Evolutionary conservation across 2,888 invertebrate species (phyloP), one percentile per base, ranked within the genome.

Genomic region (Torymus tubicola): DNA sequence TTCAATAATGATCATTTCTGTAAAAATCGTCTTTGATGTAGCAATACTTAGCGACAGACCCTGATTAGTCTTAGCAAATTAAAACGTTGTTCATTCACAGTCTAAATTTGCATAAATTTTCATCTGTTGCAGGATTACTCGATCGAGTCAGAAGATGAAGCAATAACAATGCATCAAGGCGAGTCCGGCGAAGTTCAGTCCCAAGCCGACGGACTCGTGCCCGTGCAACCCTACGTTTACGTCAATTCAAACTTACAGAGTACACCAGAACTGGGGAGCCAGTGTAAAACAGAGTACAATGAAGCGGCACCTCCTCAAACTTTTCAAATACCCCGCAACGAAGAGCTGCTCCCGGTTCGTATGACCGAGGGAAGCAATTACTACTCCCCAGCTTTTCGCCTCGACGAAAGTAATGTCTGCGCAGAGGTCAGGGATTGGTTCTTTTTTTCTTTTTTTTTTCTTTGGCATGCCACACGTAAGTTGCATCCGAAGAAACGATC

Each of bases 391-490:
- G 72, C 42, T 60, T 72, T 72, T 60, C 71, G 71, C 2, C n/a
- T 78, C 8, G 72, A 77, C 12, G 70, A 71, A 50, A 64, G 18
- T 24, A 77, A 77, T 31, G 70, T 77, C 12, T 71, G 77, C 14
- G 70, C 70, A 5, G 64, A 77, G 64, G 77, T 77, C 21, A 55
- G 58, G 42, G 31, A 57, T 70, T 52, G 10, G 2, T 64, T 64
- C 61, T 71, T 50, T 5, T 8, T 42, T 4, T 31, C 5, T 42
- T 42, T 42, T 42, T 42, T 0, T 42, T 42, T 5, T 8, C 42
- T 8, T 42, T 42, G 8, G 1, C 42, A 2, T 21, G 21, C 42
- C 42, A 8, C 42, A 1, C 10, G 10, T 42, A 42, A 42, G 42
- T 42, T 42, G 42, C 42, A 42, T 5, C 42, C 5, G 42, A 8